Base-by-base conservation (phyloP, 1,140 invertebrate genomes). In the Philopotamus ludificatus region DNA sequence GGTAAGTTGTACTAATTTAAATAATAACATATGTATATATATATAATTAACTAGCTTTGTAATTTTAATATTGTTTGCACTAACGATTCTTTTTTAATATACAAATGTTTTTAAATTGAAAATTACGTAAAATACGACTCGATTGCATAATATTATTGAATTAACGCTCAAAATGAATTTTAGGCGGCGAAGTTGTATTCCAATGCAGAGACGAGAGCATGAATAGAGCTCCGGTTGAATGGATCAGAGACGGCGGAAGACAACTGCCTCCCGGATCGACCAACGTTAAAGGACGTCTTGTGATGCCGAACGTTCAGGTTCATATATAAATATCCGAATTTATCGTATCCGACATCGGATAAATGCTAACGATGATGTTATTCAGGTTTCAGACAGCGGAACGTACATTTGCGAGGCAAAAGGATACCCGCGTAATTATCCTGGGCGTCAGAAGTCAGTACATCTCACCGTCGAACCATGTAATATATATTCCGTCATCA, bases 181-280 rank as follows among this genome's bases (percentile, higher is more conserved):
- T 77, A 94, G 93, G 89, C 77, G 86, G 89, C 45, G 93, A 95
- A 79, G 93, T 94, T 8, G 92, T 94, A 7, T 93, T 95, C 81
- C 89, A 92, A 79, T 95, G 93, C 74, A 87, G 93, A 68, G 94
- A 96, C 75, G 92, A 95, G 80, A 90, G 94, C 58, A 82, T 83
- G 0, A 73, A 85, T 15, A 81, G 93, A 51, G 87, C 89, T 21
- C 83, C 82, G 62, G 92, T 95, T 12, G 82, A 82, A 23, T 95
- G 93, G 93, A 72, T 81, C 0, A 83, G 90, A 60, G 87, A 84
- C 47, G 86, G 88, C 61, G 87, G 87, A 25, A 75, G 82, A 22
- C 83, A 87, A 0, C 72, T 95, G 26, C 93, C 92, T 28, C 75
- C 84, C 0, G 88, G 87, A 18, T 87, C 86, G 15, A 81, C 78